Conservation (phyloP, 2,797 vertebrate genomes). For the Crax fasciolata region DNA sequence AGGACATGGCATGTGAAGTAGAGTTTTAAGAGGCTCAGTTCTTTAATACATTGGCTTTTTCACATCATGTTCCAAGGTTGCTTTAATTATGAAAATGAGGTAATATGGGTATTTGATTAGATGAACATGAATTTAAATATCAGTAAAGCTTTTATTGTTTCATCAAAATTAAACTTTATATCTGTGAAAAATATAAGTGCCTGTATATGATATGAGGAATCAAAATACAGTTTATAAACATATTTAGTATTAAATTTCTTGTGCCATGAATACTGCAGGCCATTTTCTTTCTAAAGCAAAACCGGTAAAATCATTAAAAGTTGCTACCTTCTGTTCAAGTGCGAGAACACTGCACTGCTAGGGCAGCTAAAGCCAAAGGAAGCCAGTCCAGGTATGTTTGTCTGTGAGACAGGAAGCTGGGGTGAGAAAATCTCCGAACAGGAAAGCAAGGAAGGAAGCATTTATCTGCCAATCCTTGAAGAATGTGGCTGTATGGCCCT, state of each 20-base stretch:
- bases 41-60: conserved; percentile 21
- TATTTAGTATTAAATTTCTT: neutral
- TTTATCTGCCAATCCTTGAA: neutral
- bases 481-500: neutral
- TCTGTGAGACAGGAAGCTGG: neutral
- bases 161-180: neutral
- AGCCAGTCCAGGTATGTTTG: neutral
- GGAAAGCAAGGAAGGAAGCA: neutral
- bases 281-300: neutral
- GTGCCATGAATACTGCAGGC: neutral
- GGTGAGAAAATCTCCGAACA: neutral
- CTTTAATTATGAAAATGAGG: conserved; percentile 11
- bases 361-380: neutral
- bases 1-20: conserved; percentile 22
- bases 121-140: neutral
- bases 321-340: neutral
- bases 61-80: conserved; percentile 8
- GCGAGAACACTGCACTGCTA: neutral
- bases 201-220: neutral
- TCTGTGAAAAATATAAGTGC: neutral
- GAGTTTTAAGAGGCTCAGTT: conserved; percentile 23
- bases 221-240: neutral
- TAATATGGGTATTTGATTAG: neutral
- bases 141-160: neutral
- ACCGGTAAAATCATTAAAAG: neutral